A percentile compares a stretch with the other conserved stretches of the same genome.
phyloP scores from a whole-genome alignment of 2,888 invertebrate genomes.

The Acrobasis suavella region DNA sequence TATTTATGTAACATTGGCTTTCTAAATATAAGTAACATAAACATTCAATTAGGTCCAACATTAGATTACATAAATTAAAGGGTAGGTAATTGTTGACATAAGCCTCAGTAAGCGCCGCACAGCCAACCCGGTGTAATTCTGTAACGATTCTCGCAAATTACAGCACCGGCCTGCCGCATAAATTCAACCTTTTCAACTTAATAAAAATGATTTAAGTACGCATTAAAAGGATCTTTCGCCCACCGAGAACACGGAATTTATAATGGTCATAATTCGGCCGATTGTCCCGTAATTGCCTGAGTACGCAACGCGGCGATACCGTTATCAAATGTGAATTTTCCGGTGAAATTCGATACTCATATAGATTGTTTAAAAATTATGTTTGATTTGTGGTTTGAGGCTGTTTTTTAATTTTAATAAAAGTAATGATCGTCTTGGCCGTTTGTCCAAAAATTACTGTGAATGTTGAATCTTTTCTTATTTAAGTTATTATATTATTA shows the following conservation, averaged over 20 bases:
- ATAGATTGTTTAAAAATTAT: no score
- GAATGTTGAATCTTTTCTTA: no score
- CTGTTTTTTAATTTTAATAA: no score
- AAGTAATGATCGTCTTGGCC: no score
- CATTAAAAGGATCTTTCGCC: conserved; percentile 72
- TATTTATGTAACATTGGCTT: no score
- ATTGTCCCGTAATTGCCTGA: conserved; percentile 61
- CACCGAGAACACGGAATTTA: conserved; percentile 68
- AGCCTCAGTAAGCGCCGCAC: conserved; percentile 28
- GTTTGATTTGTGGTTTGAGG: no score
- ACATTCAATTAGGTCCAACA: conserved; percentile 3
- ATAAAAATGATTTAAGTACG: conserved; percentile 79
- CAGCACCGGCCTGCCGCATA: conserved; percentile 62
- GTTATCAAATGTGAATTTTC: conserved; percentile 29
- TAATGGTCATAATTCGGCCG: conserved; percentile 65
- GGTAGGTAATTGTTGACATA: conserved; percentile 12
- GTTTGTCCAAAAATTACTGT: no score
- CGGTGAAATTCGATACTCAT: neutral
- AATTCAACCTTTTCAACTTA: conserved; percentile 77
- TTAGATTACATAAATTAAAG: conserved; percentile 13
- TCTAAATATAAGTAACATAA: neutral
- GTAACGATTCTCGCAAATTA: conserved; percentile 58
- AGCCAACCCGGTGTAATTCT: conserved; percentile 47
- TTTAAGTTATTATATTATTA: no score
- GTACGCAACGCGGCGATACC: conserved; percentile 29